A percentile compares a stretch with the other conserved stretches of the same genome.
These are phyloP conservation scores for Gymnothorax reevesii DNA, from an alignment of 2,797 vertebrate genomes.

Conservation along the genomic window DNA sequence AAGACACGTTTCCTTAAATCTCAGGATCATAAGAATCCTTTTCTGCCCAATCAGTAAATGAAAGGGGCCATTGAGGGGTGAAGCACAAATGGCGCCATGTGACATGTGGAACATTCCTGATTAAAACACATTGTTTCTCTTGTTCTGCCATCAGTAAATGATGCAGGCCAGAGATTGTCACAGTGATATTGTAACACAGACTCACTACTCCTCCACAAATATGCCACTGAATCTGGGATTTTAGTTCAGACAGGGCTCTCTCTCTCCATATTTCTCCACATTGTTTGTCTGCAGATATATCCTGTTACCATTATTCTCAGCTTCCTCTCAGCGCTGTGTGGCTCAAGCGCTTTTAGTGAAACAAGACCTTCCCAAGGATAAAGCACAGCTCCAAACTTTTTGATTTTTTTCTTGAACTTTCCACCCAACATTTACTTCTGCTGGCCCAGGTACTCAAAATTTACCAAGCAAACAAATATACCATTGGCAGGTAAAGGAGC, in stretches of 20 bases:
- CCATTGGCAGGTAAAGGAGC: background rate
- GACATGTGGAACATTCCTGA: background rate
- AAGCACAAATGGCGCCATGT: background rate
- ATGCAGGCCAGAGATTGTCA: background rate
- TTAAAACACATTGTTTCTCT: background rate
- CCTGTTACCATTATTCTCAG: conserved; percentile 14
- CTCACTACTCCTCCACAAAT: background rate
- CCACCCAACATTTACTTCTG: too few species aligned
- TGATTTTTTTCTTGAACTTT: too few species aligned
- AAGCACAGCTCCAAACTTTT: background rate
- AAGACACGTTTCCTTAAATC: background rate
- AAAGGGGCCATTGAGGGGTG: background rate
- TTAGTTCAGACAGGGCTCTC: background rate
- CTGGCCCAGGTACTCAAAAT: too few species aligned
- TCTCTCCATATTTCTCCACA: background rate
- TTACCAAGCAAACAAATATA: too few species aligned
- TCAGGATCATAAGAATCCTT: background rate
- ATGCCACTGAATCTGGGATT: background rate
- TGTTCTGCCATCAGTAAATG: background rate
- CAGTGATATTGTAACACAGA: conserved; percentile 4
- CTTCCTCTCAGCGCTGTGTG: background rate
- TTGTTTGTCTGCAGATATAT: conserved; percentile 6
- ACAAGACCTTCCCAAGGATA: background rate
- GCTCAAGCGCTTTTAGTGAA: background rate
- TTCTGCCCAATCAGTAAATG: background rate